These are phyloP conservation scores for Actinostola sp. DNA, from an alignment of 92 coral and sea anemone genomes.

Conservation along the genomic window DNA sequence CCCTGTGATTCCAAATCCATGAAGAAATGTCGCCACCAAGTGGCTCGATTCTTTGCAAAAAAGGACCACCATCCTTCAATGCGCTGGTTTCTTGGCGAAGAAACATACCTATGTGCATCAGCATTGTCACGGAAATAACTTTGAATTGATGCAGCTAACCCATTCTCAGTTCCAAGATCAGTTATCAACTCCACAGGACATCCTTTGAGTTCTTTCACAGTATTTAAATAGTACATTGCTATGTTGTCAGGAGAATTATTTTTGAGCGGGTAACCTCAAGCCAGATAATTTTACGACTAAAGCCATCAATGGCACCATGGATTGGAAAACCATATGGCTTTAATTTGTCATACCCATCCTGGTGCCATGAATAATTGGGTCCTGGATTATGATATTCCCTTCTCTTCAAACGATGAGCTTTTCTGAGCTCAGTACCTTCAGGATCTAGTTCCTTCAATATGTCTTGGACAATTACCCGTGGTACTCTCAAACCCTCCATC, in stretches of 20 bases:
- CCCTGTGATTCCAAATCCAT: conserved; percentile 42
- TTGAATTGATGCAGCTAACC: no score
- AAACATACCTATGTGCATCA: conserved; percentile 59
- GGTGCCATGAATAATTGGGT: conserved; percentile 38
- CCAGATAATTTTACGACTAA: conserved; percentile 59
- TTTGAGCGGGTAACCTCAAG: conserved; percentile 59
- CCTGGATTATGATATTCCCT: conserved; percentile 26
- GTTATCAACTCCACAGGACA: conserved; percentile 66
- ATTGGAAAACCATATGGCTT: conserved; percentile 39
- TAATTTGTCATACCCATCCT: conserved; percentile 42
- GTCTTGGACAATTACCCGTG: conserved; percentile 33
- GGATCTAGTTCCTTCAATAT: conserved; percentile 39
- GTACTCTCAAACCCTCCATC: conserved; percentile 27
- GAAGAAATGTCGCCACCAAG: conserved; percentile 55
- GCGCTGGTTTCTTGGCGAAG: conserved; percentile 71
- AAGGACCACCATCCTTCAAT: no score
- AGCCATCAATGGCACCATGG: no score
- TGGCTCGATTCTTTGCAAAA: conserved; percentile 40
- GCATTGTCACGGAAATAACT: conserved; percentile 57
- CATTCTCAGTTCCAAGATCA: conserved; percentile 73
- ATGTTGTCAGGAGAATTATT: conserved; percentile 55
- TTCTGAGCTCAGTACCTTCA: conserved; percentile 14
- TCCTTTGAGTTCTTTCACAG: conserved; percentile 50
- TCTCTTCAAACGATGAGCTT: conserved; percentile 28
- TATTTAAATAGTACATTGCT: conserved; percentile 42